A percentile compares a stretch with the other conserved stretches of the same genome.
phyloP scores from a whole-genome alignment of 1,140 invertebrate genomes.

The Cyclargus thomasi region DNA sequence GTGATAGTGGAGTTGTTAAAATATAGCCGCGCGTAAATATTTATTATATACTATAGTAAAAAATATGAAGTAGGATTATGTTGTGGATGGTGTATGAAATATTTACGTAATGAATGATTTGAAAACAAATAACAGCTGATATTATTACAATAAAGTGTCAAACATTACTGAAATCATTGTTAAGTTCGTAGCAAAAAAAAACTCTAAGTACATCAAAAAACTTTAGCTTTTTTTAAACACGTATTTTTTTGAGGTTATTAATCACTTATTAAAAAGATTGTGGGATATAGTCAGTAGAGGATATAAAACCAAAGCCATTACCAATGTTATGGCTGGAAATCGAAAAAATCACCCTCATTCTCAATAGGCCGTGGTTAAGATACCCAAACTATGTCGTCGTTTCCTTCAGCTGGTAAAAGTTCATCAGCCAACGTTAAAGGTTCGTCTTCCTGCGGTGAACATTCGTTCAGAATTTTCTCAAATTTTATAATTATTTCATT shows the following conservation, averaged over 20 bases:
- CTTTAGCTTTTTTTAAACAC: too few relatives aligned
- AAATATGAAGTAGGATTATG: too few relatives aligned
- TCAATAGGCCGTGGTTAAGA: conserved; percentile 43
- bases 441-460: conserved; percentile 23
- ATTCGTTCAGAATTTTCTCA: conserved; percentile 31
- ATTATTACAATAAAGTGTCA: not conserved
- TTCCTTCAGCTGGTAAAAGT: conserved; percentile 42
- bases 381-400: conserved; percentile 68
- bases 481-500: conserved; percentile 53
- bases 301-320: conserved; percentile 17
- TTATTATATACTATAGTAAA: too few relatives aligned
- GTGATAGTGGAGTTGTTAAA: too few relatives aligned
- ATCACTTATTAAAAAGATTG: too few relatives aligned
- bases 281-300: conserved; percentile 5
- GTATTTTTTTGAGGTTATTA: too few relatives aligned
- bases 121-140: not conserved
- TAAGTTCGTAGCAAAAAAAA: not conserved
- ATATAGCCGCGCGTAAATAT: too few relatives aligned
- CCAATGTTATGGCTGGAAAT: conserved; percentile 13
- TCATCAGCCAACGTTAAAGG: conserved; percentile 51
- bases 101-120: not conserved
- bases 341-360: conserved; percentile 43
- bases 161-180: not conserved
- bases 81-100: not conserved
- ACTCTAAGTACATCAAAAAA: not conserved